Percentiles rank a stretch among this genome's conserved stretches.
Conservation (phyloP, 2,113 vertebrate genomes). For the Trogon melanurus region DNA sequence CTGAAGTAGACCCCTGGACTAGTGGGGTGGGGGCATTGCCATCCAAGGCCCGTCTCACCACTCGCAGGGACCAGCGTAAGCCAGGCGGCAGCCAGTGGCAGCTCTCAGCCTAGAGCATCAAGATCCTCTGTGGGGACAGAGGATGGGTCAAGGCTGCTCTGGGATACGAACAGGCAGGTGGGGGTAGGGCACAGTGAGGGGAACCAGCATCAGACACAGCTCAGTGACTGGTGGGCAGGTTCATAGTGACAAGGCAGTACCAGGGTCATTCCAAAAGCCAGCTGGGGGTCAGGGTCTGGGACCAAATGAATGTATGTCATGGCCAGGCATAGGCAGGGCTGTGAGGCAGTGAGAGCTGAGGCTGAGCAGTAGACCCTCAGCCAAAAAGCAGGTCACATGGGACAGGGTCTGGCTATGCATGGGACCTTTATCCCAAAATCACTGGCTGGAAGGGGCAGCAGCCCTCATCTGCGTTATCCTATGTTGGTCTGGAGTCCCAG, state of each 20-base stretch:
- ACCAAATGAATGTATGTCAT: accelerated
- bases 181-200: not conserved
- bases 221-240: accelerated
- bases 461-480: not conserved
- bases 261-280: not conserved
- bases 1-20: accelerated
- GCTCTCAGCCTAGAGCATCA: not conserved
- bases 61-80: not conserved
- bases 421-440: not conserved
- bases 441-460: not conserved
- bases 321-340: not conserved
- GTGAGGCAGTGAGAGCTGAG: not conserved
- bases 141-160: accelerated
- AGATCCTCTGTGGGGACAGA: not conserved
- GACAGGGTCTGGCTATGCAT: accelerated
- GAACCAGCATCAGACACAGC: not conserved
- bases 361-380: not conserved
- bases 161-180: accelerated
- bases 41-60: not conserved
- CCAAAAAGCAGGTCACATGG: accelerated
- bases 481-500: accelerated
- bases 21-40: accelerated
- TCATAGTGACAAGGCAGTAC: not conserved
- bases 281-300: not conserved
- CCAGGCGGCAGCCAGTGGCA: no score